Base-by-base conservation (phyloP, 2,113 vertebrate genomes). In the Indicator maculatus region DNA sequence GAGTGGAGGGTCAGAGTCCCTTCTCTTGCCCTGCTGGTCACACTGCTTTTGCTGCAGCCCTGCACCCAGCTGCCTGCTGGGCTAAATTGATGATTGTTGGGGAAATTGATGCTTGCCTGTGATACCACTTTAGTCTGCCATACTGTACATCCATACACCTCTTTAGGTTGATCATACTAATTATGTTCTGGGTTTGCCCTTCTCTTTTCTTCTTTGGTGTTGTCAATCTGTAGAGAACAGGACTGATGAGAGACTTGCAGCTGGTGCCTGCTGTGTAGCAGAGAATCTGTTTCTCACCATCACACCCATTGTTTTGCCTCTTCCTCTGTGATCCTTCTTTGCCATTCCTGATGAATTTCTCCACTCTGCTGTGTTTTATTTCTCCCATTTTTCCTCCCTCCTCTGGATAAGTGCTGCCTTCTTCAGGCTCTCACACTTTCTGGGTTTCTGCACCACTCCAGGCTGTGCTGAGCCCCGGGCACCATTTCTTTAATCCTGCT, bases 261-360 rank as follows among this genome's bases (percentile, higher is more conserved):
- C 72, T 33, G 58, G 71, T 61, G 71, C 8, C 14, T 56, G 45
- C n/a, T 10, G 5, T 28, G 64, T 76, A 58, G 21, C 36, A 91
- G 52, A 65, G 33, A 83, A 77, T 96, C 83, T 74, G 69, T 64
- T 83, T 74, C 82, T 86, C 38, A 31, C 53, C 8, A 7, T 67
- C 63, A 20, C 66, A 64, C 38, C 5, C 64, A 41, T 16, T 19
- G 74, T 91, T 94, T 74, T 80, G 23, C 38, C 84, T 53, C 44
- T 79, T 84, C 55, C 38, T 76, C 82, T 83, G 55, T 83, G 71
- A 88, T 94, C 71, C 13, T 92, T 87, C 90, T 92, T 92, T 88
- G 81, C 82, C 89, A 77, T 69, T 89, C 89, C 89, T 92, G 91
- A 95, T 45, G 79, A 79, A 90, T 91, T 60, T 86, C 60, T 74